Conservation (phyloP, 2,888 invertebrate genomes). For the Xestobium rufovillosum region DNA sequence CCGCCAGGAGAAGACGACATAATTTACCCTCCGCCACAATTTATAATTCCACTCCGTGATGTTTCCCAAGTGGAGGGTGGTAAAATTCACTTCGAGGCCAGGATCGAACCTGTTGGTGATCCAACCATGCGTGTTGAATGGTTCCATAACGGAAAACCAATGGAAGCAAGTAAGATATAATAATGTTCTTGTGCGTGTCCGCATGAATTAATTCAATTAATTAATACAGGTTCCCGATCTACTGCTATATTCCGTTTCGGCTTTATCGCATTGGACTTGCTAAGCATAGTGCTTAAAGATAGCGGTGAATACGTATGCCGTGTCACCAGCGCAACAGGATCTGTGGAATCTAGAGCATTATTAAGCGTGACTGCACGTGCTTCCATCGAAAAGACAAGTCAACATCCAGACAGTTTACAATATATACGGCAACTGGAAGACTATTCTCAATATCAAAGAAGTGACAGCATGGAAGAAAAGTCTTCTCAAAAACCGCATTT, state of each 20-base stretch:
- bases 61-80: slow-evolving; percentile 82
- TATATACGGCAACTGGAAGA: slow-evolving; percentile 87
- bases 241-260: slow-evolving; percentile 96
- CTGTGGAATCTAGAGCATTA: slow-evolving; percentile 76
- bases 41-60: slow-evolving; percentile 81
- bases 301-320: slow-evolving; percentile 87
- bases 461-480: slow-evolving; percentile 76
- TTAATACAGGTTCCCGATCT: slow-evolving; percentile 76
- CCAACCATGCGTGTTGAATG: slow-evolving; percentile 95
- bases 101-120: slow-evolving; percentile 94
- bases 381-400: slow-evolving; percentile 79
- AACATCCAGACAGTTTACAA: slow-evolving; percentile 86
- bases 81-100: slow-evolving; percentile 93
- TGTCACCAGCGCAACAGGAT: slow-evolving; percentile 78
- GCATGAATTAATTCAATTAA: slow-evolving; percentile 3
- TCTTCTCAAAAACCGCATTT: slow-evolving; percentile 77
- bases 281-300: slow-evolving; percentile 78
- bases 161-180: slow-evolving; percentile 74
- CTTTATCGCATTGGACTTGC: slow-evolving; percentile 88
- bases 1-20: slow-evolving; percentile 79
- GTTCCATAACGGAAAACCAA: slow-evolving; percentile 85
- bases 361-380: slow-evolving; percentile 74
- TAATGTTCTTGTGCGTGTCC: slow-evolving; percentile 1
- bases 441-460: slow-evolving; percentile 78
- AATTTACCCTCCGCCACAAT: slow-evolving; percentile 84